Evolutionary conservation across 2,797 vertebrate genomes (phyloP), one percentile per base, ranked within the genome.

Genomic region (Coilia nasus): DNA sequence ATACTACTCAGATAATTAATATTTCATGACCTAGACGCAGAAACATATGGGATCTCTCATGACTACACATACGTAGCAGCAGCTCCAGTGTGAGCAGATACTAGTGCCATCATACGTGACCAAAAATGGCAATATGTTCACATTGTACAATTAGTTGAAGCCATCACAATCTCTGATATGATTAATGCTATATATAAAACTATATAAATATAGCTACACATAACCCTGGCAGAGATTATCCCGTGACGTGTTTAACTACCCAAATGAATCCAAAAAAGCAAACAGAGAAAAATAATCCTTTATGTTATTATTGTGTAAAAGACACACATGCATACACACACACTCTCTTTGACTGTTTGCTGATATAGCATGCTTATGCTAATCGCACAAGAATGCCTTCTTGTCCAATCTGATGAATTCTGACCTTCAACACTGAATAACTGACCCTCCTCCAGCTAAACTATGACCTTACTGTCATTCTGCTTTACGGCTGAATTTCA

Each of bases 361-460:
- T 59, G 2, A 19, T 11, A 59, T 59, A 59, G 19, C 57, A 21
- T 19, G 19, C 19, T 1, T 21, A 59, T 59, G 57, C 31, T 78
- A 75, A 78, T 78, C 19, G n/a, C 23, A 25, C n/a, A 64, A 64
- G 35, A 78, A 78, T 78, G 71, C 31, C 71, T 78, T 78, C 31
- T 78, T 78, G 31, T 78, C 35, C 28, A 21, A 44, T 78, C 71
- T 78, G 64, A 71, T 71, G 64, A 71, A 71, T 71, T 71, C 64
- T 71, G 64, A 71, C 64, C 64, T 71, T 71, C 64, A 71, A 6
- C 64, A 35, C 11, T 35, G 64, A 71, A 71, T 31, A 31, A 28
- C 25, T 78, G 71, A 78, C 71, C 71, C 71, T 78, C 15, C 35
- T 78, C 71, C 71, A 78, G 71, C 71, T 78, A 44, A 78, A 44